Evolutionary conservation across 2,113 vertebrate species (phyloP), one percentile per base, ranked within the genome.

Genomic region (Pygathrix nemaeus): DNA sequence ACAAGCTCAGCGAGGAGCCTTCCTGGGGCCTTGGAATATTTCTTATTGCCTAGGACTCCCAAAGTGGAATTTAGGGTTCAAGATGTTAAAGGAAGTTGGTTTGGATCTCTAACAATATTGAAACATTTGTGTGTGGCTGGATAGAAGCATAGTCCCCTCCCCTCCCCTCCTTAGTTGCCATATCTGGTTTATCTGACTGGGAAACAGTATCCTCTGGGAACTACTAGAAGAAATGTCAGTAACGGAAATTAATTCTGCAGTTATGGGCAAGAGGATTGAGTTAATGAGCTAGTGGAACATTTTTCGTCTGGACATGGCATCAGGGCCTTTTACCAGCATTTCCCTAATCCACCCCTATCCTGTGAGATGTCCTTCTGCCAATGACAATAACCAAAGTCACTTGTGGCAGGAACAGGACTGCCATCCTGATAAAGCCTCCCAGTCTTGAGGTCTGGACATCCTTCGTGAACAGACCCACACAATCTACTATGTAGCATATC

Each of bases 191-290:
- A 45, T 66, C 59, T 85, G 18, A 20, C 61, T 11, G 14, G 52
- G 72, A 81, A 84, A 52, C 27, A n/a, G 13, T 72, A 35, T 95
- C 52, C 23, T 88, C 66, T 38, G 40, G 82, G 38, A 73, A 66
- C 66, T 76, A 78, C 23, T n/a, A 40, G 59, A 76, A 76, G 78
- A 94, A 96, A 92, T 82, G 81, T 93, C 43, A 86, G n/a, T 88
- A 64, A 73, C 6, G 0, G 76, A 95, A 79, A 83, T 83, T 73
- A 55, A 66, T 78, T 72, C 84, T 97, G 76, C 84, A 88, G 73
- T 81, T 84, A 66, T 10, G 85, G 45, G 59, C 10, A 32, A 87
- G 17, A 52, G 90, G 43, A 85, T 55, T 91, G 64, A 61, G 66
- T 82, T 95, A 90, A 92, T 92, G 43, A 76, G 70, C 81, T 73